Evolutionary conservation across 2,113 vertebrate species (phyloP).

Genomic region (Datnioides undecimradiatus): DNA sequence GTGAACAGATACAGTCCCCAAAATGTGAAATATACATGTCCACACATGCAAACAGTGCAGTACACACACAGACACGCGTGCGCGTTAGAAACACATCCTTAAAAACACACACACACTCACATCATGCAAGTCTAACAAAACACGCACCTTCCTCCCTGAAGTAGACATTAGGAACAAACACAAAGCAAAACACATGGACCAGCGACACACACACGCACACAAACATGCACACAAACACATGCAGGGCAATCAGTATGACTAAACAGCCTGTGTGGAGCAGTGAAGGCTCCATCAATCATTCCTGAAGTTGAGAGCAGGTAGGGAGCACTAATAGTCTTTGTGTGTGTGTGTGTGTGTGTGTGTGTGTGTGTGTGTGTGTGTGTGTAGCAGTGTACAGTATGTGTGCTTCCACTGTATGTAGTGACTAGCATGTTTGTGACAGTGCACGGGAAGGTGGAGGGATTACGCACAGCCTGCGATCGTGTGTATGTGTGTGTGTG

Average conservation of each 20-base stretch:
- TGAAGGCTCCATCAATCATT: constrained; percentile 73
- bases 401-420: constrained; percentile 25
- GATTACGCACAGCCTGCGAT: constrained; percentile 43
- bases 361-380: constrained; percentile 16
- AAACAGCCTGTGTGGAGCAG: constrained; percentile 62
- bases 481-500: constrained; percentile 8
- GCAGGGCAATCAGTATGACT: constrained; percentile 64
- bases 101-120: no score
- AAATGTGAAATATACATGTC: no score
- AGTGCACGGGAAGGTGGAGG: background rate
- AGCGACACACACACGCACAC: background rate
- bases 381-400: constrained; percentile 11
- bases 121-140: no score
- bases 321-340: constrained; percentile 59
- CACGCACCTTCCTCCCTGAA: no score
- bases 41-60: no score
- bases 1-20: no score
- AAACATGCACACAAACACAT: constrained; percentile 13
- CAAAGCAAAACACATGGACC: no score
- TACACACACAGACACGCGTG: no score
- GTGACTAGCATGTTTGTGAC: constrained; percentile 20
- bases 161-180: no score
- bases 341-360: constrained; percentile 16
- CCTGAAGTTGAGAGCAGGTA: constrained; percentile 55
- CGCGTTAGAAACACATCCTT: no score